Evolutionary conservation across 2,888 invertebrate genomes (phyloP).

Genomic region (Andrena dorsata): DNA sequence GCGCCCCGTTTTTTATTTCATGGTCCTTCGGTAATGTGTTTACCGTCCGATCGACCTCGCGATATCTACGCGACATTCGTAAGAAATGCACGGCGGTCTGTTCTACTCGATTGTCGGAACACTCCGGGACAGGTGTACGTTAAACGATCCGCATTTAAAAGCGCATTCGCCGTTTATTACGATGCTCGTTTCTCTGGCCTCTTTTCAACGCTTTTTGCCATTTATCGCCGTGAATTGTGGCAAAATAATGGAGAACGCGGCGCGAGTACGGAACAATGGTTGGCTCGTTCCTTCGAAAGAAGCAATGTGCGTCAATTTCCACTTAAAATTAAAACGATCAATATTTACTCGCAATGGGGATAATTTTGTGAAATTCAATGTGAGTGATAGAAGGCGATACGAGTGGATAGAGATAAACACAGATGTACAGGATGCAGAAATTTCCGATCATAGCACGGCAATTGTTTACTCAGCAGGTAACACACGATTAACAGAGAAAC

Average conservation of each 20-base stretch:
- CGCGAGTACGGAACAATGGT: constrained; percentile 30
- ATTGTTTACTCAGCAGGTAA: not conserved
- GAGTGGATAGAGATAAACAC: not conserved
- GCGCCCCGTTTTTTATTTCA: constrained; percentile 30
- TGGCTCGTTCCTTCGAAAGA: constrained; percentile 8
- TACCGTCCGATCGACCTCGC: constrained; percentile 4
- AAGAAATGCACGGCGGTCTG: constrained; percentile 10
- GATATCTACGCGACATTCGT: constrained; percentile 17
- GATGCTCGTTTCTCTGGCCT: constrained; percentile 13
- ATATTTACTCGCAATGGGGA: not conserved
- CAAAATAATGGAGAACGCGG: constrained; percentile 25
- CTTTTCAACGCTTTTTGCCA: not conserved
- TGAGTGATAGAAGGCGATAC: not conserved
- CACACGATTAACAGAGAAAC: constrained; percentile 52
- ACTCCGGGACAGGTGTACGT: constrained; percentile 49
- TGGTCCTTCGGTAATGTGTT: constrained; percentile 15
- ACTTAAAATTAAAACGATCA: constrained; percentile 4
- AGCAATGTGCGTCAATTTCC: not conserved
- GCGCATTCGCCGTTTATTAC: constrained; percentile 37
- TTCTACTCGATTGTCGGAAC: constrained; percentile 41
- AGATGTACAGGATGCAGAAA: not conserved
- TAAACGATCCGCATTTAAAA: constrained; percentile 46
- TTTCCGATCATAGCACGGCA: not conserved
- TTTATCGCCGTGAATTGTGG: constrained; percentile 5
- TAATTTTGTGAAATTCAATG: not conserved